These are phyloP conservation scores for Glareola pratincola DNA, from an alignment of 2,113 vertebrate species.

Conservation along the genomic window DNA sequence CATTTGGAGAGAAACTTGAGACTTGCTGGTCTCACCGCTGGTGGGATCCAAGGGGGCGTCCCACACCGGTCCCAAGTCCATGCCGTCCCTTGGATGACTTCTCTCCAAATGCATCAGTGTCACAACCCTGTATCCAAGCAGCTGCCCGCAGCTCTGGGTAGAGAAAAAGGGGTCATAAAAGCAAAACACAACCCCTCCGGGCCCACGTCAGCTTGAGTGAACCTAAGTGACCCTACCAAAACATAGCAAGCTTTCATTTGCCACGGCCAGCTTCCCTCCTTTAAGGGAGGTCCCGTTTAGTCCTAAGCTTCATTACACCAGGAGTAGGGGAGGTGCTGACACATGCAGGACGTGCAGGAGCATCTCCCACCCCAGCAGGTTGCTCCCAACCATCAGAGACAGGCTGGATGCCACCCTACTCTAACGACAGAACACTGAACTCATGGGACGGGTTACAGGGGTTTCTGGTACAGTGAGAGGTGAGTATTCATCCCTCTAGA, in stretches of 20 bases:
- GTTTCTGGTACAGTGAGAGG: neutral
- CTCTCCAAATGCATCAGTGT: neutral
- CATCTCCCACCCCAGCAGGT: neutral
- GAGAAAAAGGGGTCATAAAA: neutral
- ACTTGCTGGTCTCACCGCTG: neutral
- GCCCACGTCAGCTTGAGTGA: neutral
- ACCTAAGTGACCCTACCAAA: neutral
- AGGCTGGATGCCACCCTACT: neutral
- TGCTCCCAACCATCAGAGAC: neutral
- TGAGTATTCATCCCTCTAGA: neutral
- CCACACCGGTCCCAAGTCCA: neutral
- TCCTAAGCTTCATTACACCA: too few species aligned
- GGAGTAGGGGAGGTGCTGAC: neutral
- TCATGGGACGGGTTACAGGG: neutral
- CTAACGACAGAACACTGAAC: rapidly evolving
- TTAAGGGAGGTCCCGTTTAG: neutral
- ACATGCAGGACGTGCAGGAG: neutral
- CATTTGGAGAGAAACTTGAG: neutral
- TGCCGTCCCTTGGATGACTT: neutral
- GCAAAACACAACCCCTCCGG: neutral
- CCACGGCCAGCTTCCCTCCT: neutral
- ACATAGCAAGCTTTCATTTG: neutral
- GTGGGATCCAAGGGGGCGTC: neutral
- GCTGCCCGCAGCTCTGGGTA: neutral
- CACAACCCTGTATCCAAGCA: neutral